Evolutionary conservation across 2,113 vertebrate species (phyloP).

Genomic region (Tursiops truncatus): DNA sequence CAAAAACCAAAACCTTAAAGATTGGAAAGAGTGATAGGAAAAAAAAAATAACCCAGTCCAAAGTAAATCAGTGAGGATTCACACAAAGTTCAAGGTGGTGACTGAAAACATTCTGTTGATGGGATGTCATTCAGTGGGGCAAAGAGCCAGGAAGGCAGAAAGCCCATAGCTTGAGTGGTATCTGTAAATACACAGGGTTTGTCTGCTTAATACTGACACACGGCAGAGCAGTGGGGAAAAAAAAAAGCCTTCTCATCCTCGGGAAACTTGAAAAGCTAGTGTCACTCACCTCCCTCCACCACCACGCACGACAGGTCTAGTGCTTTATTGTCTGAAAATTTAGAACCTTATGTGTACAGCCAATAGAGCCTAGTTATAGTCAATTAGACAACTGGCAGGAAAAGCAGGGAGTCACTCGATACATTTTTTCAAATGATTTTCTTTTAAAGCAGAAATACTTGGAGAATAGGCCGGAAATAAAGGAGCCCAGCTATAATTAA

Average conservation of each 20-base stretch:
- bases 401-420: not conserved
- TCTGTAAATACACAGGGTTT: not conserved
- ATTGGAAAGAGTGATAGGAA: not conserved
- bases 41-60: not conserved
- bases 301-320: not conserved
- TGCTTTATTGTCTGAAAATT: not conserved
- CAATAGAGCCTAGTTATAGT: not conserved
- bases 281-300: not conserved
- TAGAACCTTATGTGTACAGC: not conserved
- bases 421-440: not conserved
- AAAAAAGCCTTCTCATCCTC: not conserved
- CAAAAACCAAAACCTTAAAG: not conserved
- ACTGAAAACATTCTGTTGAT: not conserved
- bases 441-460: slow-evolving; percentile 45
- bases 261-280: not conserved
- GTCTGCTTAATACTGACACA: not conserved
- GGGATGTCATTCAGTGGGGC: not conserved
- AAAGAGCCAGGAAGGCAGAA: not conserved
- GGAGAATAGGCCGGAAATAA: not conserved
- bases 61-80: not conserved
- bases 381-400: not conserved
- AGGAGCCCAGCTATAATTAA: not conserved
- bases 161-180: not conserved
- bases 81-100: not conserved
- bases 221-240: not conserved